Conservation (phyloP, 1,140 invertebrate species). For the Parapsyche elsis region DNA sequence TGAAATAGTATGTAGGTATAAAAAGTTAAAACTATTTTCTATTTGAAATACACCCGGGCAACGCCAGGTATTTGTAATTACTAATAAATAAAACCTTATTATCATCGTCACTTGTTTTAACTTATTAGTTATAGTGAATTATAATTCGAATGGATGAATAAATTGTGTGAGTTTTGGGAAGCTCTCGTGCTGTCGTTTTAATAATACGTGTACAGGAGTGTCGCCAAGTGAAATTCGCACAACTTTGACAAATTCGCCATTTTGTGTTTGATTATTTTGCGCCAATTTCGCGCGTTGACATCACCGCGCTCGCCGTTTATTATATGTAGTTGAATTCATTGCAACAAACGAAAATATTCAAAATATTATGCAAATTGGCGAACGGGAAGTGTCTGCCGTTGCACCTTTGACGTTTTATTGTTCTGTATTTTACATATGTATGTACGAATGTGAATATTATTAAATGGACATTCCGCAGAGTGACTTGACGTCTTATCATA, state of each 20-base stretch:
- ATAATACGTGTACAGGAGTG: conserved; percentile 35
- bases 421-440: neutral
- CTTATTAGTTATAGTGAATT: too few relatives aligned
- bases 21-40: too few relatives aligned
- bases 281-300: conserved; percentile 38
- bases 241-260: conserved; percentile 40
- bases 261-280: conserved; percentile 34
- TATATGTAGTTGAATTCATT: conserved; percentile 11
- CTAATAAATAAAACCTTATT: too few relatives aligned
- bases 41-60: too few relatives aligned
- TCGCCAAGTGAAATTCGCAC: conserved; percentile 39
- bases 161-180: neutral
- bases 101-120: too few relatives aligned
- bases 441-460: neutral
- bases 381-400: neutral
- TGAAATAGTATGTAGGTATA: too few relatives aligned
- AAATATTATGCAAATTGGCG: conserved; percentile 23
- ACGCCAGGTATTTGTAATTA: too few relatives aligned
- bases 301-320: conserved; percentile 31
- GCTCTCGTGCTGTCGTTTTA: conserved; percentile 5
- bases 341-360: conserved; percentile 20
- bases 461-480: neutral
- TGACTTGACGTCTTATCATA: neutral
- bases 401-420: conserved; percentile 5
- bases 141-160: neutral